A percentile compares a stretch with the other conserved stretches of the same genome.
Conservation (phyloP, 2,113 vertebrate genomes). For the Rallus limicola region DNA sequence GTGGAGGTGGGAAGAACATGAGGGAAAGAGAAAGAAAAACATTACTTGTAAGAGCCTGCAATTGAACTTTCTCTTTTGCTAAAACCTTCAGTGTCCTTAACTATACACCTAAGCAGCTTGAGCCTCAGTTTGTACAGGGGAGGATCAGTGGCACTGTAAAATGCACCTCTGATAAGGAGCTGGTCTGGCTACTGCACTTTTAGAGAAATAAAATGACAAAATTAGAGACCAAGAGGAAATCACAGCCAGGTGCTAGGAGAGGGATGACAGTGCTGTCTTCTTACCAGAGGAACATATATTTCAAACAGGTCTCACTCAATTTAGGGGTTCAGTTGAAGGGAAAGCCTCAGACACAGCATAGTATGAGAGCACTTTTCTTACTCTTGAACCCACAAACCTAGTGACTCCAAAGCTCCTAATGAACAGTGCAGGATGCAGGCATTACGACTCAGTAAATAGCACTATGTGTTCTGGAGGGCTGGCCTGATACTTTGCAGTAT, state of each 20-base stretch:
- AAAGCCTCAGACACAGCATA: rapidly evolving
- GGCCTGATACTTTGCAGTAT: not conserved
- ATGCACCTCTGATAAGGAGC: not conserved
- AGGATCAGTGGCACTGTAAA: not conserved
- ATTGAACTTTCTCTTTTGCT: not conserved
- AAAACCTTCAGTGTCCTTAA: not conserved
- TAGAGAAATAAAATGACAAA: not conserved
- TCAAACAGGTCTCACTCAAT: not conserved
- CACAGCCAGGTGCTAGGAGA: not conserved
- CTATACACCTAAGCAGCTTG: not conserved
- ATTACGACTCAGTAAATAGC: not conserved
- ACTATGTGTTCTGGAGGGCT: not conserved
- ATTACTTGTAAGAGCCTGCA: not conserved
- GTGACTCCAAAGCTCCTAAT: not conserved
- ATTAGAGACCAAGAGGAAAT: not conserved
- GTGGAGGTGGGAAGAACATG: rapidly evolving
- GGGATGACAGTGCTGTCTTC: not conserved
- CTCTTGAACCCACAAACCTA: rapidly evolving
- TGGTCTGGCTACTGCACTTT: not conserved
- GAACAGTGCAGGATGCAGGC: not conserved
- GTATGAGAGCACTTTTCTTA: not conserved
- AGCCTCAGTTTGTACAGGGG: not conserved
- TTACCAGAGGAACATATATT: not conserved
- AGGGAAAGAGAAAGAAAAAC: not conserved
- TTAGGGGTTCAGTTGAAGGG: rapidly evolving